Evolutionary conservation across 1,140 invertebrate genomes (phyloP).

Genomic region (Heliconius melpomene): DNA sequence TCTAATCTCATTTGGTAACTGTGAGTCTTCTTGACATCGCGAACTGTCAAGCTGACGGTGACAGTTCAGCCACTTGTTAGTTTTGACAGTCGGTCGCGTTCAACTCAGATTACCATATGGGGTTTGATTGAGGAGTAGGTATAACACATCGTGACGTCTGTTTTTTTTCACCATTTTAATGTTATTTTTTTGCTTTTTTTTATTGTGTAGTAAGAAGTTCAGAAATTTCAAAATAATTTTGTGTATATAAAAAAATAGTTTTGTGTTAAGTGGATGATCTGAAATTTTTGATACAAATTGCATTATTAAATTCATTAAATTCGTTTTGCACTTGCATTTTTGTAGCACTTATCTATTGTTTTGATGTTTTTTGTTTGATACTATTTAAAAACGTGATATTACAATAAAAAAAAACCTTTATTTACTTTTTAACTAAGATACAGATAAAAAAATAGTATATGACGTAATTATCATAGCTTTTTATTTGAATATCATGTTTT

Average conservation of each 20-base stretch:
- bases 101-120: conserved; percentile 85
- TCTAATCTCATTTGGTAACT: conserved; percentile 97
- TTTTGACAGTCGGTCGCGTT: conserved; percentile 61
- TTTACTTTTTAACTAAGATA: no score
- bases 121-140: conserved; percentile 82
- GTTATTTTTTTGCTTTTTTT: conserved; percentile 59
- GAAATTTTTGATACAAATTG: conserved; percentile 8
- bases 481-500: conserved; percentile 19
- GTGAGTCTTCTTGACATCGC: conserved; percentile 83
- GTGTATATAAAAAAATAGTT: no score
- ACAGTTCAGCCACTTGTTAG: conserved; percentile 85
- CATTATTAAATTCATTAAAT: background rate
- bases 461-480: background rate
- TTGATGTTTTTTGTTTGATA: conserved; percentile 35
- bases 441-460: no score
- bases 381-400: conserved; percentile 15
- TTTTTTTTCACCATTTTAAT: conserved; percentile 50
- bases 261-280: background rate
- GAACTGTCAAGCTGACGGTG: conserved; percentile 43
- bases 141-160: conserved; percentile 71
- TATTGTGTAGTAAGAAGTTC: conserved; percentile 43
- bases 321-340: conserved; percentile 33
- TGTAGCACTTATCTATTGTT: conserved; percentile 45
- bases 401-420: background rate
- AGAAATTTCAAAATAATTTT: conserved; percentile 36